Evolutionary conservation across 2,888 invertebrate species (phyloP).

Genomic region (Leptopilina myrica): DNA sequence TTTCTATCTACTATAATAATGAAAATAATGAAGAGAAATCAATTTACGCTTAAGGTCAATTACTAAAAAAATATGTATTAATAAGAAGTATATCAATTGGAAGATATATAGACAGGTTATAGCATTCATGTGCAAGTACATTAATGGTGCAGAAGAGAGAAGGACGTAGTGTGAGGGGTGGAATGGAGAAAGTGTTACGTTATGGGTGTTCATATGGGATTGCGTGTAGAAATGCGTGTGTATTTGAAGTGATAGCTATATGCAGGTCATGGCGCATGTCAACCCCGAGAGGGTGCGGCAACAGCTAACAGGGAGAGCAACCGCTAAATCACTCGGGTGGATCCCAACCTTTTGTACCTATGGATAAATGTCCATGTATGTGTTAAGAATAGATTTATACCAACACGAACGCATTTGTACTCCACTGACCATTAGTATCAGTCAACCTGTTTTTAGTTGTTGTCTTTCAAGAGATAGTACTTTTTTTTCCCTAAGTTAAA

Average conservation of each 20-base stretch:
- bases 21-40: too few relatives aligned
- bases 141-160: background rate
- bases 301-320: slow-evolving; percentile 50
- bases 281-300: slow-evolving; percentile 71
- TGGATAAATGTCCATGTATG: slow-evolving; percentile 2
- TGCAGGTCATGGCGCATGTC: slow-evolving; percentile 73
- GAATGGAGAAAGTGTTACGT: background rate
- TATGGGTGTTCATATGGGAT: slow-evolving; percentile 3
- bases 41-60: too few relatives aligned
- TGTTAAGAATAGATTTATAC: slow-evolving; percentile 8
- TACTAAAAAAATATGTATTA: too few relatives aligned
- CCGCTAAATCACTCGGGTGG: slow-evolving; percentile 32
- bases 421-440: slow-evolving; percentile 17
- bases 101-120: too few relatives aligned
- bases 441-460: slow-evolving; percentile 17
- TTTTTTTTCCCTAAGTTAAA: slow-evolving; percentile 15
- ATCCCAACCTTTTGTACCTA: slow-evolving; percentile 27
- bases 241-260: slow-evolving; percentile 52
- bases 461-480: slow-evolving; percentile 13
- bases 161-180: background rate
- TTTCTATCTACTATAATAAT: too few relatives aligned
- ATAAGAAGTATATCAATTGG: too few relatives aligned
- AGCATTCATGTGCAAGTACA: too few relatives aligned
- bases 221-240: slow-evolving; percentile 30
- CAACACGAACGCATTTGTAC: slow-evolving; percentile 5